Evolutionary conservation across 2,888 invertebrate species (phyloP), one percentile per base, ranked within the genome.

Genomic region (Drosophila subquinaria): DNA sequence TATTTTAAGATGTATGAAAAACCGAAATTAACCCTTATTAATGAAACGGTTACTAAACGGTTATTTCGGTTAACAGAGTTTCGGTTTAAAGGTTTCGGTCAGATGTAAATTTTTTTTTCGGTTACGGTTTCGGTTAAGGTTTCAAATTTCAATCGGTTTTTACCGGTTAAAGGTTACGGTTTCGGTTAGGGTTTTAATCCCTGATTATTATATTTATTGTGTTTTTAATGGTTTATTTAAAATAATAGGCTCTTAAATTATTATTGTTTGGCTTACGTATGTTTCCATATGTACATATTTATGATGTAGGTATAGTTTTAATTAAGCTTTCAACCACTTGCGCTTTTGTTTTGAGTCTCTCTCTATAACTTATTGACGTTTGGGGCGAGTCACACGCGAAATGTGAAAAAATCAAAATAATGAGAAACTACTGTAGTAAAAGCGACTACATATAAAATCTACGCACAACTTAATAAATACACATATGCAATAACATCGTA

Each of bases 241-340:
- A 23, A n/a, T n/a, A 38, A 27, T 11, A n/a, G 15, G n/a, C 10
- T 20, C 20, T 10, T n/a, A 42, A 23, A 45, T 10, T 35, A 23
- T 35, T 20, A n/a, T 43, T n/a, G 0, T 11, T 57, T 8, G 10
- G 10, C 36, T 1, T 10, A 6, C 0, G 36, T 47, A 8, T 3
- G 11, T 9, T 30, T 8, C 9, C 35, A 47, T 5, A 10, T 23
- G 20, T 40, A 40, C 11, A 30, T 30, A 56, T 50, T 6, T 45
- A 45, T 38, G n/a, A n/a, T 42, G 43, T 38, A 27, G 48, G n/a
- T 40, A 10, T 23, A 15, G 27, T 13, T 40, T 33, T 2, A 30
- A 11, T 30, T 11, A 53, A 82, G 85, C 85, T 82, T 83, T 87
- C 67, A 33, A 50, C 36, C 50, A 43, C 53, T 50, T 38, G 65